A percentile compares a stretch with the other conserved stretches of the same genome.
Evolutionary conservation across 2,888 invertebrate species (phyloP).

Genomic region (Gasteruption jaculator): DNA sequence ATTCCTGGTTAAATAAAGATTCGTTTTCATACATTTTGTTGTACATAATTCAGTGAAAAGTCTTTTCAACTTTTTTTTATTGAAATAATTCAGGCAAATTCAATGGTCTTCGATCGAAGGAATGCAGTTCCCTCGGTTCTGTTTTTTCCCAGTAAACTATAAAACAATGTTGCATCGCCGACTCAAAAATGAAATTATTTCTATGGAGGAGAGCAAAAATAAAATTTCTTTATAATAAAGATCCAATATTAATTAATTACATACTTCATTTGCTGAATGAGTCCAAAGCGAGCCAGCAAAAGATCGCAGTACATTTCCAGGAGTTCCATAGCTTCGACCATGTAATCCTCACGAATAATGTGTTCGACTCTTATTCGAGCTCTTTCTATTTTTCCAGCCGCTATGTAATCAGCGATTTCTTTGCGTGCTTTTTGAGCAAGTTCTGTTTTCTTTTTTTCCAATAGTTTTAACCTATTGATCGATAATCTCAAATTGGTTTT

Average conservation of each 20-base stretch:
- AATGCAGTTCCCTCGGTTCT: too few species aligned
- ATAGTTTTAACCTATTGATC: slow-evolving; percentile 86
- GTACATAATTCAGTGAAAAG: too few species aligned
- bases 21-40: too few species aligned
- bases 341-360: slow-evolving; percentile 96
- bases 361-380: slow-evolving; percentile 98
- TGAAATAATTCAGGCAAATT: too few species aligned
- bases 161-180: too few species aligned
- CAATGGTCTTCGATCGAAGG: too few species aligned
- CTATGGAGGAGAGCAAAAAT: not conserved
- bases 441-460: slow-evolving; percentile 98
- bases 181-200: not conserved
- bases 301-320: slow-evolving; percentile 99
- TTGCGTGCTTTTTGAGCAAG: slow-evolving; percentile 91
- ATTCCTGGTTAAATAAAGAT: slow-evolving; percentile 53
- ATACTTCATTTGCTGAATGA: slow-evolving; percentile 95
- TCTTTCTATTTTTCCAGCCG: slow-evolving; percentile 77
- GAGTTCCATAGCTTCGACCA: slow-evolving; percentile 98
- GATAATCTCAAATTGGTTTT: slow-evolving; percentile 94
- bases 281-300: slow-evolving; percentile 89
- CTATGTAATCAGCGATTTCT: slow-evolving; percentile 96
- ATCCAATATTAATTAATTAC: slow-evolving; percentile 26
- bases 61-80: too few species aligned
- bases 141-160: too few species aligned
- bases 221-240: slow-evolving; percentile 1